These are phyloP conservation scores for Vulpes ferrilata DNA, from an alignment of 2,113 vertebrate species.

Conservation along the genomic window DNA sequence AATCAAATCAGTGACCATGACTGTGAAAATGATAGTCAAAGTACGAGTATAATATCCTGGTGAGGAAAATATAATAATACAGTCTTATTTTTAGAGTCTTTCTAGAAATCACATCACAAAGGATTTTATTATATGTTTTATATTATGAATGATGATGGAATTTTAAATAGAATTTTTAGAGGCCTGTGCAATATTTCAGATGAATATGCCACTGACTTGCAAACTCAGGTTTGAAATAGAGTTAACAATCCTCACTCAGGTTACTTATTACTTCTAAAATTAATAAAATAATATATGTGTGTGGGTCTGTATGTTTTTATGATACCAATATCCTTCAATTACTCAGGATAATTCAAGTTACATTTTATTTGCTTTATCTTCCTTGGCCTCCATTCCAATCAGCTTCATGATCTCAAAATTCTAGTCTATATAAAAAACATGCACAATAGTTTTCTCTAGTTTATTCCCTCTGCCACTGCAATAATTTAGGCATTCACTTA, in stretches of 20 bases:
- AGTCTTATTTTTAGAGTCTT: not conserved
- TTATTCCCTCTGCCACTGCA: not conserved
- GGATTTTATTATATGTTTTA: not conserved
- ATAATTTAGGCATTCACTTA: not conserved
- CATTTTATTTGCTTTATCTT: not conserved
- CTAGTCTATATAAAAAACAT: not conserved
- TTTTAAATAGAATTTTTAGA: constrained; percentile 6
- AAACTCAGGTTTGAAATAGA: not conserved
- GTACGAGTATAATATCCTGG: not conserved
- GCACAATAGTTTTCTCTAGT: not conserved
- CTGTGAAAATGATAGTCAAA: constrained; percentile 45
- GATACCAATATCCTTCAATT: not conserved
- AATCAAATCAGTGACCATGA: constrained; percentile 8
- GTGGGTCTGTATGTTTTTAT: not conserved
- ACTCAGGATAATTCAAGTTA: not conserved
- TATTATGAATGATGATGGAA: not conserved
- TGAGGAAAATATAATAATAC: not conserved
- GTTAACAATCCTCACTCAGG: not conserved
- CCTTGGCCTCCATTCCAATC: not conserved
- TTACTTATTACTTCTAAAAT: constrained; percentile 8
- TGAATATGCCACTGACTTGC: not conserved
- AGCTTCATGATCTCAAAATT: not conserved
- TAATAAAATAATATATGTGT: not conserved
- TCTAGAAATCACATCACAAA: not conserved
- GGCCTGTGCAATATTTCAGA: not conserved